A percentile compares a stretch with the other conserved stretches of the same genome.
Conservation (phyloP, 2,113 vertebrate genomes). For the Larimichthys polyactis region DNA sequence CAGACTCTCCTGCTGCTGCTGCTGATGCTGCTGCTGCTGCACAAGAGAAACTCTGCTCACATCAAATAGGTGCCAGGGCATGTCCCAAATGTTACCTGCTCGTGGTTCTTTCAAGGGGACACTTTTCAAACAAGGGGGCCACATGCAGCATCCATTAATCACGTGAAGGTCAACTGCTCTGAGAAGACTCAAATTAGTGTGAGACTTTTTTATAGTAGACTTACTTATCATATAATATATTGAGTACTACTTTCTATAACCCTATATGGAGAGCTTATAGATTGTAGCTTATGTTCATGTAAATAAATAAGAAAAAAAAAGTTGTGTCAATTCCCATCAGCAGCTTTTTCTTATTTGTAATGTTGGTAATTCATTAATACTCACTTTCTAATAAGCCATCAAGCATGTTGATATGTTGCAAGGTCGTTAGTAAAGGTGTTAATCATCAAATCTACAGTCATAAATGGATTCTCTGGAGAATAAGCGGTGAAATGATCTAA, state of each 20-base stretch:
- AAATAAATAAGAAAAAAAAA: background rate
- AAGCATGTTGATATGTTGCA: too few relatives aligned
- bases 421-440: background rate
- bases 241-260: background rate
- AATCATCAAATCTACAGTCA: background rate
- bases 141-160: conserved; percentile 20
- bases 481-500: background rate
- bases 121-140: conserved; percentile 26
- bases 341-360: background rate
- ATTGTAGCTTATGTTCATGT: background rate
- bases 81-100: conserved; percentile 13
- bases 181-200: background rate
- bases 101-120: background rate
- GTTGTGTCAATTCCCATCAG: background rate
- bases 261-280: too few relatives aligned
- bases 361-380: background rate
- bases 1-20: conserved; percentile 14
- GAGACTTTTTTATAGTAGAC: too few relatives aligned
- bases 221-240: background rate
- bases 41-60: conserved; percentile 19
- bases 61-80: conserved; percentile 1
- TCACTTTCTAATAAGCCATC: background rate
- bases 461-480: background rate
- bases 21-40: conserved; percentile 20
- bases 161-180: conserved; percentile 45